A percentile compares a stretch with the other conserved stretches of the same genome.
Evolutionary conservation across 2,888 invertebrate genomes (phyloP).

Genomic region (Mesodorylaimus sp.): DNA sequence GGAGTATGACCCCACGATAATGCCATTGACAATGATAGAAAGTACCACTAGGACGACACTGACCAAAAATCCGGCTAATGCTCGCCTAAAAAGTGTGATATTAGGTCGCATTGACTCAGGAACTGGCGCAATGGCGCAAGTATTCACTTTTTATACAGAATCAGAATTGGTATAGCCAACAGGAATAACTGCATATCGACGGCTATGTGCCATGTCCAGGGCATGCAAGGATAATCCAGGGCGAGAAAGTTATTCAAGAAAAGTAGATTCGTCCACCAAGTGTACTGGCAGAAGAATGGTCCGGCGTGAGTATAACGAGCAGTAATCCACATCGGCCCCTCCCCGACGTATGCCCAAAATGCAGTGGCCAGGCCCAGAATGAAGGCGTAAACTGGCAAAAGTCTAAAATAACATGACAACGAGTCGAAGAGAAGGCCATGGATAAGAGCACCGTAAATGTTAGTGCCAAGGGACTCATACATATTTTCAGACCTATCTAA

Average conservation of each 20-base stretch:
- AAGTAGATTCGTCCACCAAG: not conserved
- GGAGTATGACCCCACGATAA: too few species aligned
- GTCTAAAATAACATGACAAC: too few species aligned
- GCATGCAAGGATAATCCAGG: not conserved
- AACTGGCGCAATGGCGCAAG: not conserved
- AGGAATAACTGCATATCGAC: not conserved
- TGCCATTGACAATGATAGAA: not conserved
- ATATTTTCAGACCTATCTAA: too few species aligned
- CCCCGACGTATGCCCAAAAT: not conserved
- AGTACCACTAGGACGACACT: not conserved
- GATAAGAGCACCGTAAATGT: too few species aligned
- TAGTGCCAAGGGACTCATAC: too few species aligned
- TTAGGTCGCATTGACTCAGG: not conserved
- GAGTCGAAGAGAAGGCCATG: too few species aligned
- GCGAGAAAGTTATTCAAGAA: not conserved
- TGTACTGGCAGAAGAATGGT: not conserved
- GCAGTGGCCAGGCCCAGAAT: too few species aligned
- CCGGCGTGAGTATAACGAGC: not conserved
- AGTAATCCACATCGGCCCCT: constrained; percentile 2
- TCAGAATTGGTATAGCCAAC: not conserved
- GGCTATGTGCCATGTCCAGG: not conserved
- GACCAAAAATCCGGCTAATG: not conserved
- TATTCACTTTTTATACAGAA: not conserved
- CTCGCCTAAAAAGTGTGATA: not conserved
- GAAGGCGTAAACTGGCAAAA: too few species aligned